Percentiles rank a stretch among this genome's conserved stretches.
Conservation (phyloP, 2,113 vertebrate species). For the Platycercus adscitus region DNA sequence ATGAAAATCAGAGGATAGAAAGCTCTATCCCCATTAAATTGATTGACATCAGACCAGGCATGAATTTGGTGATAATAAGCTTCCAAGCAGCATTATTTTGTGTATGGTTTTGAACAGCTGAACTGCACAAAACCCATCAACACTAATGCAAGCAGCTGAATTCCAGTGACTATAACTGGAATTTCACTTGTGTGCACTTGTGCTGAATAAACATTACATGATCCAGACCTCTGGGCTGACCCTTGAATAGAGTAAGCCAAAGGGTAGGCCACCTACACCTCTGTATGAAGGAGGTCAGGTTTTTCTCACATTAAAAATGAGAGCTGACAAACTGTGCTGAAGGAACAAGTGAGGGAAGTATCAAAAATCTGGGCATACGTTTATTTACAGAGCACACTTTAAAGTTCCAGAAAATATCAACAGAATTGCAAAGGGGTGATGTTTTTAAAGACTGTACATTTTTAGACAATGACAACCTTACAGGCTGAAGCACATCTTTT, state of each 20-base stretch:
- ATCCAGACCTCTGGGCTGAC: not conserved
- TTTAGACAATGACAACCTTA: not conserved
- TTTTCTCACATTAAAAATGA: not conserved
- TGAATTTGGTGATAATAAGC: not conserved
- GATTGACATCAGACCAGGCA: not conserved
- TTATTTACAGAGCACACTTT: constrained; percentile 62
- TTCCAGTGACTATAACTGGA: not conserved
- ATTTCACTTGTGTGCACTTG: not conserved
- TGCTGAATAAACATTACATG: not conserved
- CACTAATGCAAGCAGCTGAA: not conserved
- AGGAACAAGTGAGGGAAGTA: constrained; percentile 48
- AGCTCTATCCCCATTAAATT: not conserved
- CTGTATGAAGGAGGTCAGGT: not conserved
- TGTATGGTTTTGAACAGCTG: not conserved
- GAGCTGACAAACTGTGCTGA: constrained; percentile 30
- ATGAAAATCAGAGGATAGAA: not conserved
- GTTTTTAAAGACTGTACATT: not conserved
- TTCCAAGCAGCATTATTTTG: not conserved
- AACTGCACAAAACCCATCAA: not conserved
- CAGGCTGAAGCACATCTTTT: not conserved
- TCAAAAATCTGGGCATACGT: constrained; percentile 29
- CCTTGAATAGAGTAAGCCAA: not conserved
- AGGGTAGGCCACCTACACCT: not conserved
- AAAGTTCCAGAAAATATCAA: constrained; percentile 26
- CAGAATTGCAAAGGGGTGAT: not conserved